Base-by-base conservation (phyloP, 1,140 invertebrate species). In the Apis dorsata region DNA sequence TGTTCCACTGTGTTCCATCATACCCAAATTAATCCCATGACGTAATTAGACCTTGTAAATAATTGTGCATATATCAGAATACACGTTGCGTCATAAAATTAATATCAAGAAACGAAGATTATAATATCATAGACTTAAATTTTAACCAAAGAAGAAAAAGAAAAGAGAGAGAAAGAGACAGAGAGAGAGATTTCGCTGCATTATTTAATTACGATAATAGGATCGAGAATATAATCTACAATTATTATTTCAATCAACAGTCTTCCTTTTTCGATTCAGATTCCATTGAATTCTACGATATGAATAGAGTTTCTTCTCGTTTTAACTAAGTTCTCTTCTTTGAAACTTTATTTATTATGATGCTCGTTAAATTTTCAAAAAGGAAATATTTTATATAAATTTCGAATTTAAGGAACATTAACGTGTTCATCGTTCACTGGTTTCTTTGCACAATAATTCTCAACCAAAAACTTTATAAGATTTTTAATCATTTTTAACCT, bases 41-140 rank as follows among this genome's bases (percentile, higher is more conserved):
- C 80, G 80, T 82, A 82, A 82, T 82, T 82, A 82, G 53, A 21
- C 80, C 80, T 82, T 82, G 74, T 19, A 69, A 69, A 76, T 59
- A 69, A 28, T 76, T 60, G 55, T 49, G 49, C 28, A 69, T n/a
- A 19, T 55, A 21, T 21, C 44, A n/a, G 17, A 28, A 75, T 51
- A 60, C 60, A 12, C 24, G 11, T 17, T n/a, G 24, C 65, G 55
- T 69, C 65, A 44, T 1, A 15, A 53, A 70, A 77, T 77, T 76
- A 55, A 81, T 82, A 69, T 53, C 44, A n/a, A 60, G 24, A 17
- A 59, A 34, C 2, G 19, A 69, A 60, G 34, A 44, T 44, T 57
- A 62, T 28, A 15, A 59, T 60, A 60, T 34, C 34, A 4, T 51
- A 13, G 17, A 13, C 72, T 1, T 17, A 12, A 15, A 24, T 68